Base-by-base conservation (phyloP, 2,113 vertebrate species). In the Ophthalmolycus amberensis region DNA sequence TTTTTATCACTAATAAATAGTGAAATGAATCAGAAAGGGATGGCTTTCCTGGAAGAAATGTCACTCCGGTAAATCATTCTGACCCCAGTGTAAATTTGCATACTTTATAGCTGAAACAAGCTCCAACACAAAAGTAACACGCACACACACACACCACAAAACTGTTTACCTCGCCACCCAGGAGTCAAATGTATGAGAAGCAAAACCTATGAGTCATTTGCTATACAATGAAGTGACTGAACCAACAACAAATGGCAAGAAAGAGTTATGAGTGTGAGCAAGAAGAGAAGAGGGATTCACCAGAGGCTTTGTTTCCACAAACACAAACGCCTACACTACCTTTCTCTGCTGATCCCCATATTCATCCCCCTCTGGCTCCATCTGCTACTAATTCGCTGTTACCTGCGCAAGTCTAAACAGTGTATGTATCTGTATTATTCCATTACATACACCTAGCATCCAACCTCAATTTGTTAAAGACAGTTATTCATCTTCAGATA, bases 381-480 rank as follows among this genome's bases (percentile, higher is more conserved):
- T 88, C 71, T 70, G 84, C 79, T 66, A 29, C 38, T 29, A 75
- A 92, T 89, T 82, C 90, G n/a, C 60, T 56, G 58, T 70, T 83
- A 85, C 79, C 76, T 63, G 38, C 9, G 9, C 64, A 16, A 68
- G 77, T 54, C 82, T 82, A 67, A 89, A 86, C 79, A 87, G 37
- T 42, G 46, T 56, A 11, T 64, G 4, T 37, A 67, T 79, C 71
- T 54, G 18, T 38, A 20, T 77, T 42, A 20, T 58, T 84, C 67
- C 68, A 15, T 27, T 84, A 79, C 60, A 60, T 48, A 75, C 70
- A 80, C 50, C 16, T 15, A 32, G 54, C 46, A 16, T 40, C 44
- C 32, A 54, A 8, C 9, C 56, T 71, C 34, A 89, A 87, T 84
- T 91, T 79, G 65, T 86, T 86, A 77, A 77, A 69, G 80, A 83